Base-by-base conservation (phyloP, 2,113 vertebrate species). In the Hypomesus transpacificus region DNA sequence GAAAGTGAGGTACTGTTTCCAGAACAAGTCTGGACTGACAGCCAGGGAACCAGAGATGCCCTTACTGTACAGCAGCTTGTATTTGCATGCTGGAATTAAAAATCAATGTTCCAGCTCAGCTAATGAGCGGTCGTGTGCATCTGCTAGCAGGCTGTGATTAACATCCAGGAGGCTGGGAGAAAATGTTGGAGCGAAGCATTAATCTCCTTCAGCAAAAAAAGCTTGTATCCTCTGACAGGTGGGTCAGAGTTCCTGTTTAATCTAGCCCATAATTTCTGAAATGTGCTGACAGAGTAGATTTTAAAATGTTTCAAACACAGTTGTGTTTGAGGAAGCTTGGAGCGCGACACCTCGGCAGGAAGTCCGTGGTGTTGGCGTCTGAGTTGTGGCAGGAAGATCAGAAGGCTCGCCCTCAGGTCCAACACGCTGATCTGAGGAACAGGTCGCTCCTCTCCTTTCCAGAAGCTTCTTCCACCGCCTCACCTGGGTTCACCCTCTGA, bases 201-300 rank as follows among this genome's bases (percentile, higher is more conserved):
- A 90, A 92, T 92, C 90, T 91, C 89, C 87, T 85, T 87, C 89
- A 86, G 87, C 86, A 88, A 87, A 76, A 87, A 88, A 88, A 90
- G 87, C 88, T 89, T 90, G 90, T 89, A 89, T 90, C 89, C 86
- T 90, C 87, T 91, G 91, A 91, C 90, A 91, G 90, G 85, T 86
- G 88, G 90, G 91, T 91, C 87, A 92, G 90, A 90, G 91, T 91
- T 92, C 89, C 87, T 57, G 81, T 92, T 92, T 91, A 92, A 92
- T 92, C 91, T 89, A 82, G 87, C 86, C 88, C 87, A 87, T 91
- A 87, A 90, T 91, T 91, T 91, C 75, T 66, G 66, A 83, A 91
- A 91, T 90, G 86, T 91, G 91, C 90, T 91, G 91, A 92, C 86
- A 85, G 81, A 80, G 87, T 89, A 87, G 83, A 85, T 92, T 91